Evolutionary conservation across 2,113 vertebrate genomes (phyloP), one percentile per base, ranked within the genome.

Genomic region (Edolisoma coerulescens): DNA sequence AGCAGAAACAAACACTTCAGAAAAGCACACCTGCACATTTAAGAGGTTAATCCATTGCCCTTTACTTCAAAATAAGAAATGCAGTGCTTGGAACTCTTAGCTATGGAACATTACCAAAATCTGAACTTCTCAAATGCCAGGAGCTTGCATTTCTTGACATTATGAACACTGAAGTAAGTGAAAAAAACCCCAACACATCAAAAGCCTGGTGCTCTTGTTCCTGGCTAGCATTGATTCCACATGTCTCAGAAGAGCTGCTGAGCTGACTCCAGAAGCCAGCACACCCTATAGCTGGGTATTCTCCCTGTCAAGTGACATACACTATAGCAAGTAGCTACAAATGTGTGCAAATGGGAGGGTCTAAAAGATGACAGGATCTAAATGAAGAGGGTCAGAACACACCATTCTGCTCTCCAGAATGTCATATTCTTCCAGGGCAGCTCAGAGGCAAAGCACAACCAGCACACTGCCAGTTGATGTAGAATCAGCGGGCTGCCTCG

Each of bases 1-100:
- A 70, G 60, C 11, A 87, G 49, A 94, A 74, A 45, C 41, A 85
- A 91, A 50, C 9, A 27, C n/a, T 76, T 94, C 41, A 68, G 49
- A 60, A 93, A 83, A 92, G 37, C 7, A 75, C 9, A 50, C 4
- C 33, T 33, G 32, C 30, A 89, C 6, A 42, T 37, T 35, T 39
- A 49, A 60, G 59, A 75, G 27, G 14, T 63, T 44, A 92, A 75
- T n/a, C 28, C 23, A 41, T 9, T 63, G 21, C 16, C 39, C 22
- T 61, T 78, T 81, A 47, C 32, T 95, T 84, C 60, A 82, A 67
- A 88, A 61, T 71, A 59, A 69, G 35, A 59, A 87, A 73, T 39
- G 14, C 17, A 69, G 22, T 56, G 22, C 47, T 90, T 53, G n/a
- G 32, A 89, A 79, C 13, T 52, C 45, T 39, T 57, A 57, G 21